Evolutionary conservation across 2,797 vertebrate genomes (phyloP).

Genomic region (Menidia menidia): DNA sequence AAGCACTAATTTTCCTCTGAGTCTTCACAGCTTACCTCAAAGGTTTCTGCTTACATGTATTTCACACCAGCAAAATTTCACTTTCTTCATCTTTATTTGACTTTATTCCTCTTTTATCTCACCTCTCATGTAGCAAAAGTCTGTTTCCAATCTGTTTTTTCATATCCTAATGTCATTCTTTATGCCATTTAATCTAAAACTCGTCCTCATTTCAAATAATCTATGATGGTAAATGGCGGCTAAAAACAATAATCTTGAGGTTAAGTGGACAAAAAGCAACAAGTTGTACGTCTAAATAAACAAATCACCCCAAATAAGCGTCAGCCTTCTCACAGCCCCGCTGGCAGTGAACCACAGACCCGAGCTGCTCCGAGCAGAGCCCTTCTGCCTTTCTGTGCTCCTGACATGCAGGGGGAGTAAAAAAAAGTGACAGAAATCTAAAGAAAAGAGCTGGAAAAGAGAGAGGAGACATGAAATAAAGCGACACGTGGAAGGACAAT

Average conservation of each 20-base stretch:
- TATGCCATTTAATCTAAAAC: slow-evolving; percentile 23
- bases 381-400: slow-evolving; percentile 33
- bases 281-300: slow-evolving; percentile 47
- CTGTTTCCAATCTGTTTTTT: slow-evolving; percentile 16
- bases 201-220: neutral
- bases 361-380: slow-evolving; percentile 46
- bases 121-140: slow-evolving; percentile 17
- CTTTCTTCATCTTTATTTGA: slow-evolving; percentile 16
- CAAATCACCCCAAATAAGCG: slow-evolving; percentile 55
- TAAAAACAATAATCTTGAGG: slow-evolving; percentile 16
- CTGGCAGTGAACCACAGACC: slow-evolving; percentile 28
- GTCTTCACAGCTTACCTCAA: slow-evolving; percentile 35
- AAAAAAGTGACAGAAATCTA: slow-evolving; percentile 1
- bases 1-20: slow-evolving; percentile 13
- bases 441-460: slow-evolving; percentile 4
- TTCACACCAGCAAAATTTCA: slow-evolving; percentile 18
- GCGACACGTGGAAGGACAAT: neutral
- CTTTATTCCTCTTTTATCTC: slow-evolving; percentile 14
- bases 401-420: slow-evolving; percentile 53
- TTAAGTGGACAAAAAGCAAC: slow-evolving; percentile 35
- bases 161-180: slow-evolving; percentile 12
- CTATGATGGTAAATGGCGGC: slow-evolving; percentile 8
- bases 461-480: neutral
- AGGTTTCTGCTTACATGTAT: slow-evolving; percentile 47
- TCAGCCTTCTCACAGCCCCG: slow-evolving; percentile 47